A percentile compares a stretch with the other conserved stretches of the same genome.
Evolutionary conservation across 1,140 invertebrate species (phyloP).

Genomic region (Varroa destructor): DNA sequence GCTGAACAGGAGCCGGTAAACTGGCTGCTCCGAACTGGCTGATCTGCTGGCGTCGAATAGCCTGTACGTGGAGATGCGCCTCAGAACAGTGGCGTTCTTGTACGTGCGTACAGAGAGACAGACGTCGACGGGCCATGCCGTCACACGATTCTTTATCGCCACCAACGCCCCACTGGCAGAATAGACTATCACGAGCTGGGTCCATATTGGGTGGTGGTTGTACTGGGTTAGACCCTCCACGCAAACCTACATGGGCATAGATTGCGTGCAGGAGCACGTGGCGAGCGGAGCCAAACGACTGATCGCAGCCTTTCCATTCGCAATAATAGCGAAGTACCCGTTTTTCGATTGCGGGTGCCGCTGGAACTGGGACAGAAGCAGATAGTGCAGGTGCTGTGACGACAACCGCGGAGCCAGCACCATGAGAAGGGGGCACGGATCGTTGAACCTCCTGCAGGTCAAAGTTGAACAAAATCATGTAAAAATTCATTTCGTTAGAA

Average conservation of each 20-base stretch:
- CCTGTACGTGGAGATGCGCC: slow-evolving; percentile 45
- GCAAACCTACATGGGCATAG: slow-evolving; percentile 13
- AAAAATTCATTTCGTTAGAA: too few species aligned
- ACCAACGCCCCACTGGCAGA: neutral
- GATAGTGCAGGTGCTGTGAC: slow-evolving; percentile 35
- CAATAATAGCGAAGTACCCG: slow-evolving; percentile 3
- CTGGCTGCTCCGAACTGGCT: slow-evolving; percentile 41
- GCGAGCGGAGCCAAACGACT: neutral
- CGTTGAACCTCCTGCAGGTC: too few species aligned
- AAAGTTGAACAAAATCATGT: too few species aligned
- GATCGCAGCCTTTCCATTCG: slow-evolving; percentile 13
- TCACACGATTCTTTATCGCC: neutral
- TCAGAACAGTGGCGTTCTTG: slow-evolving; percentile 76
- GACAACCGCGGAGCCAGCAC: too few species aligned
- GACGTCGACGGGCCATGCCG: slow-evolving; percentile 20
- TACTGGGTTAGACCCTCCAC: neutral
- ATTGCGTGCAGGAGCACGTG: slow-evolving; percentile 23
- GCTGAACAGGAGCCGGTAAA: slow-evolving; percentile 41
- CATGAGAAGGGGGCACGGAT: too few species aligned
- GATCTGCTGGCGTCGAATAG: slow-evolving; percentile 51
- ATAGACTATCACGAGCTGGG: slow-evolving; percentile 1
- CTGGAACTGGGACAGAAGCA: slow-evolving; percentile 35
- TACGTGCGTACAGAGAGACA: slow-evolving; percentile 28
- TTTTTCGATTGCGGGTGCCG: neutral
- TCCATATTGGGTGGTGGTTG: neutral